Percentiles rank a stretch among this genome's conserved stretches.
Conservation (phyloP, 2,888 invertebrate genomes). For the Tiphia femorata region DNA sequence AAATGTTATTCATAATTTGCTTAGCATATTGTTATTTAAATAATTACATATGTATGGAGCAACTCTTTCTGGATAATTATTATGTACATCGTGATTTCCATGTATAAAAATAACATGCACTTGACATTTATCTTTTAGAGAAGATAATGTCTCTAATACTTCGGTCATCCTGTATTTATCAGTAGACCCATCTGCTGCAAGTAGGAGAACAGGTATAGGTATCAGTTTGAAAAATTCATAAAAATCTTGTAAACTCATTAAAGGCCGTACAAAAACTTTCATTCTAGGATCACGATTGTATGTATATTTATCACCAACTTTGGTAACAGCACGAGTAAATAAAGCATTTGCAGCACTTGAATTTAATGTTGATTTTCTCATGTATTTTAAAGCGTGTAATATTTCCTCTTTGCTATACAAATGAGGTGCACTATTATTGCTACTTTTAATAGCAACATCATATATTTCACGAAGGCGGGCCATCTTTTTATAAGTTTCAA, state of each 20-base stretch:
- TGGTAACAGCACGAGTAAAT: constrained; percentile 69
- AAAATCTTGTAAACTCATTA: constrained; percentile 16
- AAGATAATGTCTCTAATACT: constrained; percentile 9
- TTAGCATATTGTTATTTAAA: constrained; percentile 50
- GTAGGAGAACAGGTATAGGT: constrained; percentile 30
- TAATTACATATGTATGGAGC: constrained; percentile 71
- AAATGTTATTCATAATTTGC: constrained; percentile 51
- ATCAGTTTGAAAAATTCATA: constrained; percentile 20
- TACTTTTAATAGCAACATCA: constrained; percentile 61
- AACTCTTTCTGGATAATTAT: constrained; percentile 72
- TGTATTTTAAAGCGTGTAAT: constrained; percentile 68
- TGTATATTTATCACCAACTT: constrained; percentile 68
- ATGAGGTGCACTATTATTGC: constrained; percentile 48
- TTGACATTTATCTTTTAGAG: constrained; percentile 10
- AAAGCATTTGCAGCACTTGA: constrained; percentile 70
- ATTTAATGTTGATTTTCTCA: constrained; percentile 65
- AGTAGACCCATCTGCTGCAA: constrained; percentile 11
- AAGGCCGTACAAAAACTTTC: constrained; percentile 63
- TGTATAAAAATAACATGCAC: constrained; percentile 59
- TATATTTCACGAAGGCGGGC: constrained; percentile 61
- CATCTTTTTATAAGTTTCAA: constrained; percentile 47
- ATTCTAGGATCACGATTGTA: constrained; percentile 73
- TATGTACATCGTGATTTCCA: constrained; percentile 76
- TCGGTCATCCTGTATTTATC: neutral
- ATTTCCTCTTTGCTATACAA: constrained; percentile 70